Percentiles rank a stretch among this genome's conserved stretches.
Conservation (phyloP, 2,797 vertebrate species). For the Sternarchorhynchus goeldii region DNA sequence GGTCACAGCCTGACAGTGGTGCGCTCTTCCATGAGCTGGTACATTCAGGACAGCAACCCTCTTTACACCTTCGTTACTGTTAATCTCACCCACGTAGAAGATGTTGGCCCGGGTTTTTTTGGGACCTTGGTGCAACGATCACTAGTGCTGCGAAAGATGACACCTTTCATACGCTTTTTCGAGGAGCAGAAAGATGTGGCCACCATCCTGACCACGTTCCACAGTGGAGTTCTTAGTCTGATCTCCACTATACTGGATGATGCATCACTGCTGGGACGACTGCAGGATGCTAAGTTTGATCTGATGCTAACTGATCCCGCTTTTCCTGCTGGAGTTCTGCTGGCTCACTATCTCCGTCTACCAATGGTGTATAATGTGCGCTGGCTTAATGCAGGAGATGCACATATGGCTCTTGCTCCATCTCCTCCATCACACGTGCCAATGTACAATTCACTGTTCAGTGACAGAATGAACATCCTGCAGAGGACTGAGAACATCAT, state of each 20-base stretch:
- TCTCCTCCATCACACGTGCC: conserved; percentile 57
- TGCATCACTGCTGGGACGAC: conserved; percentile 6
- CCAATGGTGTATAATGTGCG: conserved; percentile 61
- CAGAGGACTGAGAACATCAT: conserved; percentile 54
- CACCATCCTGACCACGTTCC: conserved; percentile 41
- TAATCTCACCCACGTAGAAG: conserved; percentile 31
- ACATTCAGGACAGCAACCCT: conserved; percentile 50
- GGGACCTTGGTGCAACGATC: conserved; percentile 38
- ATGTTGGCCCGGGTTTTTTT: conserved; percentile 14
- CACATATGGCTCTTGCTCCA: conserved; percentile 56
- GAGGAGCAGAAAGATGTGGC: conserved; percentile 48
- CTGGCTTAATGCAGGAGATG: conserved; percentile 59
- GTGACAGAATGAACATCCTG: conserved; percentile 52
- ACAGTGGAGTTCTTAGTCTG: conserved; percentile 42
- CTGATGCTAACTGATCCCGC: conserved; percentile 55
- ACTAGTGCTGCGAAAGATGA: conserved; percentile 42
- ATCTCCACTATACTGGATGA: conserved; percentile 59
- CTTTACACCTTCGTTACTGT: conserved; percentile 54
- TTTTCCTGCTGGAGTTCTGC: conserved; percentile 46
- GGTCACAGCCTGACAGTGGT: conserved; percentile 59
- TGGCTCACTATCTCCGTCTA: conserved; percentile 53
- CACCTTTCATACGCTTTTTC: conserved; percentile 45
- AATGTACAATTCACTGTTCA: conserved; percentile 48
- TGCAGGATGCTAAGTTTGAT: conserved; percentile 49
- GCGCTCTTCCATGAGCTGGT: conserved; percentile 55